Conservation (phyloP, 2,113 vertebrate genomes). For the Apeltes quadracus region DNA sequence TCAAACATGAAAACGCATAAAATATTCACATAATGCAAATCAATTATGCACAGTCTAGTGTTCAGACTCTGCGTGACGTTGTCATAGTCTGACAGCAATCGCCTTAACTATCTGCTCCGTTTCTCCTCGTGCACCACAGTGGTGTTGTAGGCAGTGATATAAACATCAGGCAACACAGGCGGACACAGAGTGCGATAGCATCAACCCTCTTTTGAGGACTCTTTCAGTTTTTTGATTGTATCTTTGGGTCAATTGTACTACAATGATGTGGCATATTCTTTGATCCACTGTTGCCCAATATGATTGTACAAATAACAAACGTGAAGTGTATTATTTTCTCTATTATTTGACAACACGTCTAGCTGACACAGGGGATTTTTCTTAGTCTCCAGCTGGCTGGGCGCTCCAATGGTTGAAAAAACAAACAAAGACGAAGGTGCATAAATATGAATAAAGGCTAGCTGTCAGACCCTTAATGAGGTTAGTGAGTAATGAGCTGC, state of each 20-base stretch:
- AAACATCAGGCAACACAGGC: constrained; percentile 1
- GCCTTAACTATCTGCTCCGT: neutral
- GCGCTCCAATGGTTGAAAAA: constrained; percentile 21
- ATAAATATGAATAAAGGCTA: constrained; percentile 73
- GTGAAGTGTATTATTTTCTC: constrained; percentile 7
- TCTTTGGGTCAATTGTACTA: constrained; percentile 52
- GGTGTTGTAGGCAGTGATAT: neutral
- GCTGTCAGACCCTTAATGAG: constrained; percentile 69
- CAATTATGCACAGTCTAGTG: constrained; percentile 31
- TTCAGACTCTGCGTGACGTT: constrained; percentile 6
- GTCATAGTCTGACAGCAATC: constrained; percentile 2
- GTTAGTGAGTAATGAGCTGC: constrained; percentile 67
- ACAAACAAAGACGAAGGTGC: constrained; percentile 46
- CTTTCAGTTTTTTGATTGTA: constrained; percentile 59
- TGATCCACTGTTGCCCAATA: constrained; percentile 41
- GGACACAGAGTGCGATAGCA: neutral
- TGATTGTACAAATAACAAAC: constrained; percentile 21
- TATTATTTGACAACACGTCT: neutral
- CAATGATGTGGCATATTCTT: constrained; percentile 19
- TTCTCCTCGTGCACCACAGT: neutral
- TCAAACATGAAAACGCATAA: constrained; percentile 39
- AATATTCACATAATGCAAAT: constrained; percentile 28
- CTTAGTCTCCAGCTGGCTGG: constrained; percentile 30
- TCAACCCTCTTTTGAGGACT: constrained; percentile 19
- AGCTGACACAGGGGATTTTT: neutral